Evolutionary conservation across 2,888 invertebrate species (phyloP), one percentile per base, ranked within the genome.

Genomic region (Tiliacea citrago): DNA sequence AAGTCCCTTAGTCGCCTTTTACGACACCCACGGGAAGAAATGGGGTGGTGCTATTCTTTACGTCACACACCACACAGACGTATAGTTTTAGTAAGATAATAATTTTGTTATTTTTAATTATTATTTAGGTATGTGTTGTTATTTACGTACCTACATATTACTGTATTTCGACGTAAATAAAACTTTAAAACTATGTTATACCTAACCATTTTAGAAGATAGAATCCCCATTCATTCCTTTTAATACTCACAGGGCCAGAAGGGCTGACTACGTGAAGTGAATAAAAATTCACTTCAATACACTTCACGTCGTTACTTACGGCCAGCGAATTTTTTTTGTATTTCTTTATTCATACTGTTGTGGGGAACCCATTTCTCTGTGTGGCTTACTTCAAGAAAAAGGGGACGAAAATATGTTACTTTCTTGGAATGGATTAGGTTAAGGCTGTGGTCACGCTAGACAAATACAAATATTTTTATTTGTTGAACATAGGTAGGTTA

Each of bases 281-380:
- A 63, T 78, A 74, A 74, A 74, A 74, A 79, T 79, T 68, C 53
- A 55, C 58, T 75, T 13, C 74, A 79, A 75, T 74, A 60, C 55
- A 39, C 60, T 60, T 67, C 29, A 62, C 8, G 3, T 57, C 21
- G 68, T 60, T 79, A 66, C 61, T 60, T 62, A 57, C 49, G 49
- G 45, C 18, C 5, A 49, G 6, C 16, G 61, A 73, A 66, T 49
- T 35, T 63, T 53, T 73, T 67, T n/a, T 29, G 53, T 24, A n/a
- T 55, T 65, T 55, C 29, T 73, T 66, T 39, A 35, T 2, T 29
- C 29, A 29, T 16, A 21, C 35, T 6, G n/a, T 55, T 67, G 57
- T 67, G 29, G 24, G 21, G 21, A 51, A 3, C 16, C 29, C 13
- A 9, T 65, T 49, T 39, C 13, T 66, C 42, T 21, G 12, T 55